phyloP scores from a whole-genome alignment of 2,113 vertebrate genomes.

The Ibidorhyncha struthersii region DNA sequence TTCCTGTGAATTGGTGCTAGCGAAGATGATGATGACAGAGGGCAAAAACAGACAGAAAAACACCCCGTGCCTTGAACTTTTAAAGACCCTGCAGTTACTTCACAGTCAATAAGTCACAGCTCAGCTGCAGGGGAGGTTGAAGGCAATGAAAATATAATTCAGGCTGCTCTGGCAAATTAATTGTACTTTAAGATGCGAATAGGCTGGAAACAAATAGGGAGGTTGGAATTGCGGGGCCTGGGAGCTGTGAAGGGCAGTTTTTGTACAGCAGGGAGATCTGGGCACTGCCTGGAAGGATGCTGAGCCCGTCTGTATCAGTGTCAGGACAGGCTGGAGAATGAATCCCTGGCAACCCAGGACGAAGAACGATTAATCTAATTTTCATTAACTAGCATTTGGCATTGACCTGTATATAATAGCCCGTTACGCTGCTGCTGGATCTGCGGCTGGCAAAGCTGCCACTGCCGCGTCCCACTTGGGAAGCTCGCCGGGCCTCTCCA shows the following conservation, averaged over 20 bases:
- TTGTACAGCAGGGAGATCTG: neutral
- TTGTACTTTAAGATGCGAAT: neutral
- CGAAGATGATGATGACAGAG: conserved; percentile 9
- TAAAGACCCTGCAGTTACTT: conserved; percentile 26
- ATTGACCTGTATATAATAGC: neutral
- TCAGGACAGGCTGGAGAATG: neutral
- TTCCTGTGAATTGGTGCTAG: conserved; percentile 4
- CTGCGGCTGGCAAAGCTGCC: neutral
- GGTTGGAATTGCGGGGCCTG: neutral
- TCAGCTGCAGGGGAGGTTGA: conserved; percentile 10
- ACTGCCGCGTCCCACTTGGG: neutral
- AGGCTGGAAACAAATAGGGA: neutral
- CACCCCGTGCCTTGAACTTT: neutral
- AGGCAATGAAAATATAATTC: conserved; percentile 26
- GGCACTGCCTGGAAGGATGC: neutral
- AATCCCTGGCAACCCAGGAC: rapidly evolving
- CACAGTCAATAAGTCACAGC: conserved; percentile 46
- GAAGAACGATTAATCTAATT: neutral
- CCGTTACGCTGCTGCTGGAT: rapidly evolving
- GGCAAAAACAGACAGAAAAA: conserved; percentile 18
- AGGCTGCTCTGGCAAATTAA: conserved; percentile 3
- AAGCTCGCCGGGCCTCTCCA: neutral
- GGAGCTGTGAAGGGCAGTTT: neutral
- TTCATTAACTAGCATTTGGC: neutral
- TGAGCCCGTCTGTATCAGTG: rapidly evolving